These are phyloP conservation scores for Eristalis arbustorum DNA, from an alignment of 2,888 invertebrate species.

Conservation along the genomic window DNA sequence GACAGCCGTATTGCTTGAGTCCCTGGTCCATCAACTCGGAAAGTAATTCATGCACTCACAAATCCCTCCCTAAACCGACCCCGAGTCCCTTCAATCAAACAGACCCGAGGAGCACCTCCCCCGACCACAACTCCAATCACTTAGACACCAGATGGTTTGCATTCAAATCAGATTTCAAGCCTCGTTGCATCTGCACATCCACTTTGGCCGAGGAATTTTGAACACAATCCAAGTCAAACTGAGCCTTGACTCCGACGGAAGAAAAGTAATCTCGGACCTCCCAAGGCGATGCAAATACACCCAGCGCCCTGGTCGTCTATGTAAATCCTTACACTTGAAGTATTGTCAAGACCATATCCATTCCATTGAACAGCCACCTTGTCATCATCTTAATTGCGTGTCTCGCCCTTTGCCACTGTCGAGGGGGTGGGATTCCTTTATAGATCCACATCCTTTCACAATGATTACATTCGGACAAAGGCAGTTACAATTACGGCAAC, in stretches of 20 bases:
- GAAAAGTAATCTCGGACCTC: background rate
- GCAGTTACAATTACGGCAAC: constrained; percentile 32
- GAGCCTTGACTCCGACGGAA: background rate
- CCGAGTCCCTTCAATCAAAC: no score
- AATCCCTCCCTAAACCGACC: no score
- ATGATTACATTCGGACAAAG: constrained; percentile 45
- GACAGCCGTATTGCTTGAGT: no score
- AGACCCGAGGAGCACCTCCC: no score
- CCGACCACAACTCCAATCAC: background rate
- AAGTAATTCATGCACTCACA: no score
- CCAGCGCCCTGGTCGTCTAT: background rate
- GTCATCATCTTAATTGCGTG: background rate
- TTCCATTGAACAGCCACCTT: background rate
- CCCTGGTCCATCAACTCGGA: no score
- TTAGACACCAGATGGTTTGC: background rate
- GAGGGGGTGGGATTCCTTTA: background rate
- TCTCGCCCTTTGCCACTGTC: background rate
- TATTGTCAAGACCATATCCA: background rate
- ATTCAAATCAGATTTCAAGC: background rate
- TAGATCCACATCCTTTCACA: constrained; percentile 15
- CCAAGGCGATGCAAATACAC: background rate
- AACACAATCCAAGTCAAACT: background rate
- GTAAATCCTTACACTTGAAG: background rate
- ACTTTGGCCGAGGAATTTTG: background rate
- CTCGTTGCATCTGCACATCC: background rate